A percentile compares a stretch with the other conserved stretches of the same genome.
Evolutionary conservation across 1,140 invertebrate species (phyloP).

Genomic region (Lasaia peninsularis): DNA sequence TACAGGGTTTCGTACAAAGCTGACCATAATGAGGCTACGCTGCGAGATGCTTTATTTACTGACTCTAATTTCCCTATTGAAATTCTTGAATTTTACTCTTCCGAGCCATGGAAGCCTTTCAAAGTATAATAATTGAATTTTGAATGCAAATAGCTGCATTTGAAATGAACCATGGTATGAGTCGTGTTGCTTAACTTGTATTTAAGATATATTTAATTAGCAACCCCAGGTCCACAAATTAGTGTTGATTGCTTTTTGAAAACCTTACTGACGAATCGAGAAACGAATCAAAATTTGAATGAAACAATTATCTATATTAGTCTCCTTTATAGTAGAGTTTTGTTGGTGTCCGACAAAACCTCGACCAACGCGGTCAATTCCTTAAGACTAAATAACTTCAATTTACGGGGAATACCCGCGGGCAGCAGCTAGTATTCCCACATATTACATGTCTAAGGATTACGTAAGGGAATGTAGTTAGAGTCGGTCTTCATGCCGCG

Average conservation of each 20-base stretch:
- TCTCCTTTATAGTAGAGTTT: no score
- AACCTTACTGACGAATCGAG: no score
- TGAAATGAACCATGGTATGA: background rate
- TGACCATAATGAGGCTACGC: conserved; percentile 3
- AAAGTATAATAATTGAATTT: background rate
- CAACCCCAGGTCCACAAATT: no score
- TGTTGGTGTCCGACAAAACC: no score
- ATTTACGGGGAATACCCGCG: no score
- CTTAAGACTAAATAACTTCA: no score
- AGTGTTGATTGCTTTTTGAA: no score
- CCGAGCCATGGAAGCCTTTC: background rate
- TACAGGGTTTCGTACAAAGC: background rate
- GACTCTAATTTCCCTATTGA: conserved; percentile 2
- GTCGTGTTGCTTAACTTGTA: background rate
- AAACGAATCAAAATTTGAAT: no score
- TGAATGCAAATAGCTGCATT: background rate
- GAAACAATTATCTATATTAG: no score
- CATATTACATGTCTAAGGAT: background rate
- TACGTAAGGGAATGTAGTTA: background rate
- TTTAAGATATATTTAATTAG: background rate
- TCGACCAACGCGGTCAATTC: no score
- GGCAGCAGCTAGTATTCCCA: no score
- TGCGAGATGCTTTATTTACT: background rate
- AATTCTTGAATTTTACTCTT: conserved; percentile 6
- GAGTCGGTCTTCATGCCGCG: background rate